phyloP scores from a whole-genome alignment of 53 echinoderm and acorn worm genomes.

The Patiria pectinifera region DNA sequence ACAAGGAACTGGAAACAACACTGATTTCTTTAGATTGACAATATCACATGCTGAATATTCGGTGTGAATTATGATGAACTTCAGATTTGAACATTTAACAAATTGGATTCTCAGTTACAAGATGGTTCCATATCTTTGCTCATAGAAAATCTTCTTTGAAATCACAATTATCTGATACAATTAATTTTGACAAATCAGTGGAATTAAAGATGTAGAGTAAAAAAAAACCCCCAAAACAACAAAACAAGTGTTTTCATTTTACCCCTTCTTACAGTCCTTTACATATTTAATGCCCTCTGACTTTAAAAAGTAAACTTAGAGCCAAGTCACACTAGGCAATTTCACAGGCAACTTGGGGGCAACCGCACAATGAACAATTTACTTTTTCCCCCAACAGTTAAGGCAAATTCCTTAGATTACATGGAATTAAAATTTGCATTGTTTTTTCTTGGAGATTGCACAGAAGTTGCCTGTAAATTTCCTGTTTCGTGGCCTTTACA shows the following conservation, averaged over 20 bases:
- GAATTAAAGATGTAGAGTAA: not conserved
- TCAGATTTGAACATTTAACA: not conserved
- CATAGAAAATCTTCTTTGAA: not conserved
- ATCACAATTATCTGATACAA: not conserved
- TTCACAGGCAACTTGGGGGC: too few relatives aligned
- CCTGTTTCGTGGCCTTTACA: not conserved
- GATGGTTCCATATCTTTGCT: not conserved
- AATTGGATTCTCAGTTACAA: not conserved
- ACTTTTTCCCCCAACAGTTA: too few relatives aligned
- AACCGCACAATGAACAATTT: too few relatives aligned
- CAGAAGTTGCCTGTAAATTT: too few relatives aligned
- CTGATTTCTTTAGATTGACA: not conserved
- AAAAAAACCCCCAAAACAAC: too few relatives aligned
- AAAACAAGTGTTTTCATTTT: too few relatives aligned
- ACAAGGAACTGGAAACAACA: conserved; percentile 7
- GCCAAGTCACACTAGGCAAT: not conserved
- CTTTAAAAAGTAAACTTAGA: not conserved
- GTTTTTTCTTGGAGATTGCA: too few relatives aligned
- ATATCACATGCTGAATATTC: not conserved
- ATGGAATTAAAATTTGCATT: too few relatives aligned
- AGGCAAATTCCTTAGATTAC: too few relatives aligned
- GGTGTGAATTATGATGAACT: not conserved
- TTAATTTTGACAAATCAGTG: not conserved
- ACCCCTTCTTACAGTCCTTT: too few relatives aligned
- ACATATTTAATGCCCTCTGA: not conserved